Evolutionary conservation across 2,113 vertebrate species (phyloP).

Genomic region (Sinocyclocheilus anophthalmus): DNA sequence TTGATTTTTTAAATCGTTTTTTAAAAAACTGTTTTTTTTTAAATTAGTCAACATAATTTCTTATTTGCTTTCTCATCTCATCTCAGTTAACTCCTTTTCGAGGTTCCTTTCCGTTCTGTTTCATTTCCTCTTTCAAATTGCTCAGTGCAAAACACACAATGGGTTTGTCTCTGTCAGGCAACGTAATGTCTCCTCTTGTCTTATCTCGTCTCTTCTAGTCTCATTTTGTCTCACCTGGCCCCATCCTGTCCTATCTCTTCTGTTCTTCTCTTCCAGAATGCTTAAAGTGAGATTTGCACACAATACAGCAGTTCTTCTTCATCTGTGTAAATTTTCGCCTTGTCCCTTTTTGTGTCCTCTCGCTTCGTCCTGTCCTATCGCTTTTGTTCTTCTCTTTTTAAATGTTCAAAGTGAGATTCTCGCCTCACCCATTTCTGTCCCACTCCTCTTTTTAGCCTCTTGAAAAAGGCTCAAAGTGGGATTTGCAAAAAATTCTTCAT

Average conservation of each 20-base stretch:
- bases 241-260: neutral
- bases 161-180: neutral
- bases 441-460: neutral
- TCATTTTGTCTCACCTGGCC: neutral
- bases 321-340: neutral
- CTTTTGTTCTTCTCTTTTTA: neutral
- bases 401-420: neutral
- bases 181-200: neutral
- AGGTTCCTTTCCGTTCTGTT: neutral
- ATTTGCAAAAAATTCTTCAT: neutral
- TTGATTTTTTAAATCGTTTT: no score
- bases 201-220: neutral
- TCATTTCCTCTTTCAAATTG: neutral
- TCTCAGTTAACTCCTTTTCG: conserved; percentile 19
- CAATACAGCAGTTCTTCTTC: neutral
- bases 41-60: neutral
- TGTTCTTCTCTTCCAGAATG: neutral
- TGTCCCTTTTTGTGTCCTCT: neutral
- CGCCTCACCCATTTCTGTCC: neutral
- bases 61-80: conserved; percentile 1
- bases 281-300: neutral
- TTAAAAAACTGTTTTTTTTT: neutral
- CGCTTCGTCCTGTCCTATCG: neutral
- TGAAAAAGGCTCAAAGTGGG: neutral
- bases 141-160: neutral